Evolutionary conservation across 2,113 vertebrate species (phyloP).

Genomic region (Siphamia tubifer): DNA sequence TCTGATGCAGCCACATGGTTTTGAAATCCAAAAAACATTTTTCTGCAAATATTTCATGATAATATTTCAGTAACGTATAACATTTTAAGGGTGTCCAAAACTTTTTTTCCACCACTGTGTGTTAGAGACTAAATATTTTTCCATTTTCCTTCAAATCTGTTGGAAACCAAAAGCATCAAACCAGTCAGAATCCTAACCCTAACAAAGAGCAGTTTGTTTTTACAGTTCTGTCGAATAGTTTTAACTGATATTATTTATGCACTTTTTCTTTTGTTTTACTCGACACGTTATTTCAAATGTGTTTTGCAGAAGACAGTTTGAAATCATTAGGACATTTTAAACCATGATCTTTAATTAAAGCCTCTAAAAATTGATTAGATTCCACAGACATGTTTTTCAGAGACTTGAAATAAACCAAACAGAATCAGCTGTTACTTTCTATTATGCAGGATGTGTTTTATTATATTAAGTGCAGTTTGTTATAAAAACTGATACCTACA

Average conservation of each 20-base stretch:
- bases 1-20: too few relatives aligned
- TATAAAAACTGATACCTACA: constrained; percentile 39
- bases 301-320: constrained; percentile 9
- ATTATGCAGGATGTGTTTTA: constrained; percentile 54
- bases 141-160: background rate
- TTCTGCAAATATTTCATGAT: too few relatives aligned
- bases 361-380: constrained; percentile 18
- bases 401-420: constrained; percentile 56
- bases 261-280: constrained; percentile 9
- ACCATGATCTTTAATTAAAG: constrained; percentile 8
- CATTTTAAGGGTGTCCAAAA: too few relatives aligned
- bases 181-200: background rate
- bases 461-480: constrained; percentile 71
- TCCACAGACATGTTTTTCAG: constrained; percentile 13
- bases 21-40: too few relatives aligned
- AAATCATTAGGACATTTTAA: constrained; percentile 10
- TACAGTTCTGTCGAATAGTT: background rate
- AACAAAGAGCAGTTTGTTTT: constrained; percentile 1
- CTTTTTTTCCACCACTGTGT: too few relatives aligned
- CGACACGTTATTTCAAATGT: constrained; percentile 30
- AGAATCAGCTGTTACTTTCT: constrained; percentile 46
- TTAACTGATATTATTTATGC: background rate
- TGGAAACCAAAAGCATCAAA: background rate
- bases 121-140: constrained; percentile 1
- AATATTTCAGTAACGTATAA: too few relatives aligned